phyloP scores from a whole-genome alignment of 1,140 invertebrate genomes.

The Ylistrum balloti region DNA sequence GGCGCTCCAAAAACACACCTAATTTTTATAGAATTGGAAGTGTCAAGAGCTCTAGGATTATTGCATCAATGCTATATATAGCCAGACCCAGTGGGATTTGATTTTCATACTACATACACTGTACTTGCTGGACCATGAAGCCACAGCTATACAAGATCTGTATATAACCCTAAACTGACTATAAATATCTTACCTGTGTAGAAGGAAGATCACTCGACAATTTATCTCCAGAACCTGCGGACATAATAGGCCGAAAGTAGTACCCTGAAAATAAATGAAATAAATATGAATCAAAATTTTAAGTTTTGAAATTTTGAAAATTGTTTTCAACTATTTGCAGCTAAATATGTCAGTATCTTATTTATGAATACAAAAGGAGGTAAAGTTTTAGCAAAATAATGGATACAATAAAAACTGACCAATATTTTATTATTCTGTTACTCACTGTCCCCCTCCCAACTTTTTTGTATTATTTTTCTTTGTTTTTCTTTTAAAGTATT shows the following conservation, averaged over 20 bases:
- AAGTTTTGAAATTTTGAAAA: too few species aligned
- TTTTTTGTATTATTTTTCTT: too few species aligned
- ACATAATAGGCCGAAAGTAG: slow-evolving; percentile 34
- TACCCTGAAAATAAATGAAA: slow-evolving; percentile 13
- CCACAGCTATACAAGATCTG: background rate
- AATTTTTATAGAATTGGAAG: background rate
- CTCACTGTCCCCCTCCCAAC: too few species aligned
- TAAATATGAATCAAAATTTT: background rate
- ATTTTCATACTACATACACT: background rate
- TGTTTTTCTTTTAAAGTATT: too few species aligned
- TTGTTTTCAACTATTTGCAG: too few species aligned
- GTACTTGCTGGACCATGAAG: background rate
- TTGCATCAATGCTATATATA: background rate
- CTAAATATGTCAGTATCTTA: too few species aligned
- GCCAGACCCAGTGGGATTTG: background rate
- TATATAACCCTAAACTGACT: background rate
- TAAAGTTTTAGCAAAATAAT: too few species aligned
- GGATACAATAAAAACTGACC: too few species aligned
- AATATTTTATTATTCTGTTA: too few species aligned
- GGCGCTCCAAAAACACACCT: slow-evolving; percentile 11
- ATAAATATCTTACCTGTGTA: slow-evolving; percentile 6
- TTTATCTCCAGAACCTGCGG: background rate
- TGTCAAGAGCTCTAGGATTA: background rate
- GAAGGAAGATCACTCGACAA: background rate
- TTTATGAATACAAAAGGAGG: too few species aligned